Conservation (phyloP, 2,888 invertebrate genomes). For the Stomorhina lunata region DNA sequence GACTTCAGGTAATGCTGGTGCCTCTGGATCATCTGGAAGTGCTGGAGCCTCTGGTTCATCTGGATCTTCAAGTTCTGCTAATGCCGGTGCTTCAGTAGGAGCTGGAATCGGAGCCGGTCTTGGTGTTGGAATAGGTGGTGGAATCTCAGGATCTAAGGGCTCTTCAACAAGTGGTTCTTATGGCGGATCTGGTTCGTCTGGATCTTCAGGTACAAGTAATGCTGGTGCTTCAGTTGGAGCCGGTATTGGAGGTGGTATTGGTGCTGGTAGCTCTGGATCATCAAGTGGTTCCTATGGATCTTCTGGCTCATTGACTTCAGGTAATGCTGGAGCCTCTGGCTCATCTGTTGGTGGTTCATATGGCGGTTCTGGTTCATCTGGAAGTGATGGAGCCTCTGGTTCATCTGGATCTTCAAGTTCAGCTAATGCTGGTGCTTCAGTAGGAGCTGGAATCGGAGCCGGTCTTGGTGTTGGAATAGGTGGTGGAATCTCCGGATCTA, state of each 20-base stretch:
- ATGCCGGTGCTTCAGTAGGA: not conserved
- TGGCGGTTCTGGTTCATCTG: slow-evolving; percentile 14
- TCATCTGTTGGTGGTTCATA: not conserved
- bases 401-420: slow-evolving; percentile 25
- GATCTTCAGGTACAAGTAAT: no score
- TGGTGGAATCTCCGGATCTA: no score
- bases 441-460: not conserved
- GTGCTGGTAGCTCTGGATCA: not conserved
- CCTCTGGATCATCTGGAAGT: slow-evolving; percentile 5
- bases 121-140: slow-evolving; percentile 29
- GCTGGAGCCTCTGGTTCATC: slow-evolving; percentile 25
- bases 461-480: slow-evolving; percentile 31
- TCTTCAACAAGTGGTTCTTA: no score
- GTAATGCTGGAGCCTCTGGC: slow-evolving; percentile 27
- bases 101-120: not conserved
- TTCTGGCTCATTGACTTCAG: not conserved
- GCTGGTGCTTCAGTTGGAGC: not conserved
- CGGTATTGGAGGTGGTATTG: not conserved
- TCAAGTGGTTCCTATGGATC: not conserved
- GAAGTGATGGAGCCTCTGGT: slow-evolving; percentile 6
- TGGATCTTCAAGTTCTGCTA: slow-evolving; percentile 6
- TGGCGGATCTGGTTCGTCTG: no score
- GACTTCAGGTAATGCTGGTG: slow-evolving; percentile 14
- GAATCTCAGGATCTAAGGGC: no score
- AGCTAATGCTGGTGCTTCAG: not conserved